Conservation (phyloP, 1,140 invertebrate genomes). For the Carposina sasakii region DNA sequence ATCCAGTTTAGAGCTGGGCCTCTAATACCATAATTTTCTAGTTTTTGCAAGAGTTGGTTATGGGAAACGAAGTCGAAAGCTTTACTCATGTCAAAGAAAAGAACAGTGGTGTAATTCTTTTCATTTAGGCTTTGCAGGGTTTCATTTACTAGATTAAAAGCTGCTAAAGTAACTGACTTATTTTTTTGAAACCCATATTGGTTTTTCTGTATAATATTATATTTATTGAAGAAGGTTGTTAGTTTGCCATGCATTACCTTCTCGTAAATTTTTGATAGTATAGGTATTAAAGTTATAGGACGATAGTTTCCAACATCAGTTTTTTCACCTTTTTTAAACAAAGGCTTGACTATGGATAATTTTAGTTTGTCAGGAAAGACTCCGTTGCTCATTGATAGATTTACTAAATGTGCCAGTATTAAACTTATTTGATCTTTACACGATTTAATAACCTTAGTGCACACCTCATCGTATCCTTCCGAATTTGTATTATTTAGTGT, state of each 20-base stretch:
- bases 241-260: slow-evolving; percentile 8
- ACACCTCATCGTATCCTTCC: slow-evolving; percentile 5
- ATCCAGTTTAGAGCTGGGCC: background rate
- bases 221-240: background rate
- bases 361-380: slow-evolving; percentile 2
- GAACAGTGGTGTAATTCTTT: background rate
- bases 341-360: background rate
- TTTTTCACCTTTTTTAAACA: slow-evolving; percentile 1
- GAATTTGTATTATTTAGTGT: slow-evolving; percentile 1
- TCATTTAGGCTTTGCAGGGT: background rate
- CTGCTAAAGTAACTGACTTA: slow-evolving; percentile 6
- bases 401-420: background rate
- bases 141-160: slow-evolving; percentile 1
- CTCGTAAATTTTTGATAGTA: slow-evolving; percentile 8
- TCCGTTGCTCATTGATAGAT: slow-evolving; percentile 2
- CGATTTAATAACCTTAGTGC: slow-evolving; percentile 7
- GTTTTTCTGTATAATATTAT: slow-evolving; percentile 1
- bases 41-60: background rate
- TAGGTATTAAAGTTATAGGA: slow-evolving; percentile 8
- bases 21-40: slow-evolving; percentile 4
- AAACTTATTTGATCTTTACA: background rate
- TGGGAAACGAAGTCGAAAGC: slow-evolving; percentile 11
- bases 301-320: slow-evolving; percentile 4
- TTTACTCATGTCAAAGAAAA: slow-evolving; percentile 10
- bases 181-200: slow-evolving; percentile 10